Percentiles rank a stretch among this genome's conserved stretches.
Conservation (phyloP, 2,113 vertebrate species). For the Brienomyrus brachyistius region DNA sequence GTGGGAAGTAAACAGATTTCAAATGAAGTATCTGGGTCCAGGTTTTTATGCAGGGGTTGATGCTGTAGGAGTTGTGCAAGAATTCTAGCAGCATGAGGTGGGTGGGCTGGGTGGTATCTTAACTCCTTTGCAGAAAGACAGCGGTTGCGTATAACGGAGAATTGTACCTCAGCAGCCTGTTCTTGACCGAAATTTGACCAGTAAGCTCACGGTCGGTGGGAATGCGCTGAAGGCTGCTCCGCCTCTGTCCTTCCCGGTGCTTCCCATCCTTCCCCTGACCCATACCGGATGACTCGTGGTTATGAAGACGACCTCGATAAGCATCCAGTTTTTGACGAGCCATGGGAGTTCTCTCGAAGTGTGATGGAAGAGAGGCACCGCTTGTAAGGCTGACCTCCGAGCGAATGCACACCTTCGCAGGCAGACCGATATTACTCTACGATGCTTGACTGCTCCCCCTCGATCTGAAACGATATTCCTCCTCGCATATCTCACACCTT, state of each 20-base stretch:
- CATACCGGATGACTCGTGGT: not conserved
- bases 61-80: not conserved
- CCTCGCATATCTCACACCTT: not conserved
- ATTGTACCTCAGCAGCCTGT: not conserved
- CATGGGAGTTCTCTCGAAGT: not conserved
- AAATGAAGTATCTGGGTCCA: not conserved
- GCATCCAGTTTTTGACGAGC: not conserved
- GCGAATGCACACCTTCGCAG: not conserved
- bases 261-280: not conserved
- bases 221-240: not conserved
- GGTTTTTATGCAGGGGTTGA: not conserved
- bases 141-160: not conserved
- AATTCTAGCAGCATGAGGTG: not conserved
- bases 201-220: not conserved
- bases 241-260: not conserved
- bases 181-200: not conserved
- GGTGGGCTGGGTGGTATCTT: not conserved
- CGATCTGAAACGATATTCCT: no score
- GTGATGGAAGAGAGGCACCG: not conserved
- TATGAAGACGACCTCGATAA: not conserved
- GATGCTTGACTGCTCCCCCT: not conserved
- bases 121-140: not conserved
- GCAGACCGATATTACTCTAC: not conserved
- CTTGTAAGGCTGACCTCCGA: not conserved
- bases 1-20: not conserved